phyloP scores from a whole-genome alignment of 2,888 invertebrate genomes.

The Leptinotarsa haldemani region DNA sequence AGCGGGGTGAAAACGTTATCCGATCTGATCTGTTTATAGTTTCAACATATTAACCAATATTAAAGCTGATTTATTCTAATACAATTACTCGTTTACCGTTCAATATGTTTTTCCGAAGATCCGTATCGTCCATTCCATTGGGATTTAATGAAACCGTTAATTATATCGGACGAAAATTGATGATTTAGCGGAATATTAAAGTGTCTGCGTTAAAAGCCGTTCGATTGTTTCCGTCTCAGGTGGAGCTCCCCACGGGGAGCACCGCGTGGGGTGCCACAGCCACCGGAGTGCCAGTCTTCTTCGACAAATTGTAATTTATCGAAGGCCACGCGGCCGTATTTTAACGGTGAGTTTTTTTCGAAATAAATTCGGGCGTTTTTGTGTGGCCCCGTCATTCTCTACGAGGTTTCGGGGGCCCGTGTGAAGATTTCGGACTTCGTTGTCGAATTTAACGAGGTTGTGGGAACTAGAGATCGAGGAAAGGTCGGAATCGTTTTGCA shows the following conservation, averaged over 20 bases:
- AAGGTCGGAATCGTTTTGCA: conserved; percentile 39
- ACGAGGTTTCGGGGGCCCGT: conserved; percentile 9
- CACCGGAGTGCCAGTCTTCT: conserved; percentile 52
- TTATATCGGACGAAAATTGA: conserved; percentile 58
- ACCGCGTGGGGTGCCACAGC: conserved; percentile 56
- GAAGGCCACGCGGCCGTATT: conserved; percentile 55
- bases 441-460: conserved; percentile 36
- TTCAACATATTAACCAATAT: too few relatives aligned
- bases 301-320: conserved; percentile 68
- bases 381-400: conserved; percentile 61
- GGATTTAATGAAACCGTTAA: conserved; percentile 50
- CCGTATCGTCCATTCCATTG: conserved; percentile 31
- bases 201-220: conserved; percentile 59
- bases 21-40: too few relatives aligned
- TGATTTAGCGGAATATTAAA: conserved; percentile 60
- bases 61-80: too few relatives aligned
- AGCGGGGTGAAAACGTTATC: too few relatives aligned
- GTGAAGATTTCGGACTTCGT: conserved; percentile 25
- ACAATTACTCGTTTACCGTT: neutral
- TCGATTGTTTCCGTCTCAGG: conserved; percentile 61
- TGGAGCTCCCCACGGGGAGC: conserved; percentile 60
- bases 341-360: conserved; percentile 51
- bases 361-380: conserved; percentile 62
- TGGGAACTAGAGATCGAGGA: conserved; percentile 33
- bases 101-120: conserved; percentile 28